A percentile compares a stretch with the other conserved stretches of the same genome.
Evolutionary conservation across 2,113 vertebrate species (phyloP).

Genomic region (Pitta sordida): DNA sequence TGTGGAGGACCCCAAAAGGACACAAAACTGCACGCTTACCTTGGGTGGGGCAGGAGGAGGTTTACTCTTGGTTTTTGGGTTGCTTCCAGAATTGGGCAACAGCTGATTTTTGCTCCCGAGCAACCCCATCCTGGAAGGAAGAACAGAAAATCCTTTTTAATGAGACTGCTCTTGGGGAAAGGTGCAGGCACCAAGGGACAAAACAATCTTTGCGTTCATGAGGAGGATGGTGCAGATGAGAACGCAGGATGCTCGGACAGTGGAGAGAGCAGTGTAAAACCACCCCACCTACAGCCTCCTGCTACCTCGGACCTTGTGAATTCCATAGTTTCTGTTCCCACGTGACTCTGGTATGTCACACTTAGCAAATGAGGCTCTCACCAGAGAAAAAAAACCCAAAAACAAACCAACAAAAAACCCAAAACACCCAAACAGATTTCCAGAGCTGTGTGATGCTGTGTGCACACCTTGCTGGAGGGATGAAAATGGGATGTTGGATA

Average conservation of each 20-base stretch:
- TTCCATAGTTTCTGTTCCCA: background rate
- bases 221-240: background rate
- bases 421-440: background rate
- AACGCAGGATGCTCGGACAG: background rate
- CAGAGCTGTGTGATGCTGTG: fast-evolving
- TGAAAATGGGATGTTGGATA: background rate
- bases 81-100: background rate
- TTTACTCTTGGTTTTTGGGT: background rate
- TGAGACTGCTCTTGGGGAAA: background rate
- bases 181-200: no score
- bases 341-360: background rate
- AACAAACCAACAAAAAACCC: background rate
- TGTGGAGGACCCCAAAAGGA: background rate
- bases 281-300: background rate
- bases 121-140: conserved; percentile 54
- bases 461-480: background rate
- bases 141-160: background rate
- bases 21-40: background rate
- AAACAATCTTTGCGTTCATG: background rate
- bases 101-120: conserved; percentile 34
- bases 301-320: background rate
- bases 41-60: background rate
- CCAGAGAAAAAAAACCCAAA: background rate
- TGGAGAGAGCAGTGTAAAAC: background rate
- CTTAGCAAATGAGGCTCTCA: background rate